phyloP scores from a whole-genome alignment of 2,113 vertebrate species.

The Cyprinodon brontotheroides region DNA sequence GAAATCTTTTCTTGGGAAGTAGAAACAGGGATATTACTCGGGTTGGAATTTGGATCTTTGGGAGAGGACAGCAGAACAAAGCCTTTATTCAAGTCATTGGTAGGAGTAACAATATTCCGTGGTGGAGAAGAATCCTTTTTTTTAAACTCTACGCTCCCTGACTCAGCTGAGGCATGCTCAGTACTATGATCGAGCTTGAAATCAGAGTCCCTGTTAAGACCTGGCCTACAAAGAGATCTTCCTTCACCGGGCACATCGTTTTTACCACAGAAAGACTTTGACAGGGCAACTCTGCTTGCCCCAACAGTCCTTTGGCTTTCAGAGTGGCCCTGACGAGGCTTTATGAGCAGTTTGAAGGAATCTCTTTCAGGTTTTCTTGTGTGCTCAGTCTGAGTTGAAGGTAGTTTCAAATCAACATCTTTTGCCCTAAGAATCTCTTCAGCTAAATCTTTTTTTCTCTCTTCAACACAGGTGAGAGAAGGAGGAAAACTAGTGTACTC shows the following conservation, averaged over 20 bases:
- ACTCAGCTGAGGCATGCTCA: constrained; percentile 59
- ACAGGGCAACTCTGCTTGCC: constrained; percentile 48
- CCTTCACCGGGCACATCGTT: constrained; percentile 41
- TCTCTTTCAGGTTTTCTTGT: constrained; percentile 58
- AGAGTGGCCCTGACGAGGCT: constrained; percentile 56
- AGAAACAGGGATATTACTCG: constrained; percentile 82
- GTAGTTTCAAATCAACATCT: constrained; percentile 26
- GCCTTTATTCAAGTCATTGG: constrained; percentile 84
- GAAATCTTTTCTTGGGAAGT: constrained; percentile 69
- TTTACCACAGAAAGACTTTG: constrained; percentile 60
- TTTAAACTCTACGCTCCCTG: constrained; percentile 31
- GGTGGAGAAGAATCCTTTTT: constrained; percentile 42
- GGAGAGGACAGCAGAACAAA: constrained; percentile 75
- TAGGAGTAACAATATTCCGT: constrained; percentile 64
- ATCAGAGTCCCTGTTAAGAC: constrained; percentile 42
- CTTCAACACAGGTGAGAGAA: constrained; percentile 16
- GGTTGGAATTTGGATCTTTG: constrained; percentile 76
- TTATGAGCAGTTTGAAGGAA: constrained; percentile 72
- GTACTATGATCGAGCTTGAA: constrained; percentile 73
- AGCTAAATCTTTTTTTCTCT: constrained; percentile 18
- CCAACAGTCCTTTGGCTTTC: constrained; percentile 55
- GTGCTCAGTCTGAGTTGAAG: constrained; percentile 29
- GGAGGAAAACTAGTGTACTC: neutral
- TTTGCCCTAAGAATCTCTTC: constrained; percentile 5
- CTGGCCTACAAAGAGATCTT: constrained; percentile 29